phyloP scores from a whole-genome alignment of 1,140 invertebrate species.

The Artemia franciscana region DNA sequence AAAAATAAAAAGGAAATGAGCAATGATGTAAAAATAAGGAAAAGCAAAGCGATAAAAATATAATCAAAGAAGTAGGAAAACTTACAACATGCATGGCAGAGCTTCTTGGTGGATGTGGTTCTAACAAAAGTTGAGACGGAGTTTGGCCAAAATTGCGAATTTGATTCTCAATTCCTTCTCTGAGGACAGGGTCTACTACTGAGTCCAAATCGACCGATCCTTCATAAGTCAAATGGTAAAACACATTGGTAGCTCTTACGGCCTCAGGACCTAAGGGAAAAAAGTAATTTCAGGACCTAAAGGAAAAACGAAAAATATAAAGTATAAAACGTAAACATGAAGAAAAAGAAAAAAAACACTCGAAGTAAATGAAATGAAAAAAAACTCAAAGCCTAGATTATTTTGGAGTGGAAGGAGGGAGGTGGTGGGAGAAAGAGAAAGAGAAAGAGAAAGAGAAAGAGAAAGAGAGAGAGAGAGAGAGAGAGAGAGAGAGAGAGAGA shows the following conservation, averaged over 20 bases:
- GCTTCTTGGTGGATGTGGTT: slow-evolving; percentile 89
- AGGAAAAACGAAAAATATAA: too few relatives aligned
- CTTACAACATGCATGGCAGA: slow-evolving; percentile 90
- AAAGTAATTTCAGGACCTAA: too few relatives aligned
- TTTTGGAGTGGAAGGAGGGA: too few relatives aligned
- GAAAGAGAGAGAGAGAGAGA: too few relatives aligned
- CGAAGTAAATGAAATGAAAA: too few relatives aligned
- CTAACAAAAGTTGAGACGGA: slow-evolving; percentile 83
- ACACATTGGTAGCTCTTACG: slow-evolving; percentile 86
- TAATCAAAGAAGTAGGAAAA: slow-evolving; percentile 11
- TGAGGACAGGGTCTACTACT: slow-evolving; percentile 70
- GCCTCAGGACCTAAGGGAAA: slow-evolving; percentile 84
- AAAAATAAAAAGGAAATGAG: too few relatives aligned
- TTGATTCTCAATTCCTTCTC: slow-evolving; percentile 89
- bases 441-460: too few relatives aligned
- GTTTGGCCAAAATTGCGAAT: slow-evolving; percentile 96
- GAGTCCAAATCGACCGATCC: slow-evolving; percentile 80
- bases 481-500: too few relatives aligned
- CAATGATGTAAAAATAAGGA: not conserved
- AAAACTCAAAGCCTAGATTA: too few relatives aligned
- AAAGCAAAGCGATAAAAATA: not conserved
- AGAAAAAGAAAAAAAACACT: too few relatives aligned
- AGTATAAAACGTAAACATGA: too few relatives aligned
- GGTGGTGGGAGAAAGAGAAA: too few relatives aligned
- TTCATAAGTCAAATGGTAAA: slow-evolving; percentile 98